Percentiles rank a stretch among this genome's conserved stretches.
phyloP scores from a whole-genome alignment of 2,797 vertebrate species.

The Cottoperca gobio region DNA sequence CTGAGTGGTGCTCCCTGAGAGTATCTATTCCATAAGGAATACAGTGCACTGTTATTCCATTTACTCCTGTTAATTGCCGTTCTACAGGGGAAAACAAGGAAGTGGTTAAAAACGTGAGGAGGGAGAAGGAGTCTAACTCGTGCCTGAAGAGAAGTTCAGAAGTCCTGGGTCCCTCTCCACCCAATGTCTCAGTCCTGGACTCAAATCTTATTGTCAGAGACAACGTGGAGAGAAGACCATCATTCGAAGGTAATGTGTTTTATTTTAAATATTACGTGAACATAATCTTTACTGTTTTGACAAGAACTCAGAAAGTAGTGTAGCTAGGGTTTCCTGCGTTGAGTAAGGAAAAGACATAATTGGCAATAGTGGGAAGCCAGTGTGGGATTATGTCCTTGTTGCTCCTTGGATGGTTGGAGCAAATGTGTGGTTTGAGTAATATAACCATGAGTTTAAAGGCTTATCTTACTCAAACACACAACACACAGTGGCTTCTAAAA shows the following conservation, averaged over 20 bases:
- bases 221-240: conserved; percentile 81
- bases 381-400: neutral
- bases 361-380: neutral
- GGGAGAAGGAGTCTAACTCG: conserved; percentile 83
- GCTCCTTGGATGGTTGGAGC: neutral
- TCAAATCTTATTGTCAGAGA: conserved; percentile 85
- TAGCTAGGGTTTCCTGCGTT: neutral
- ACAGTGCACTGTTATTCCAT: conserved; percentile 61
- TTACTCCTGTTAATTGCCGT: conserved; percentile 66
- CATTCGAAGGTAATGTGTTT: conserved; percentile 87
- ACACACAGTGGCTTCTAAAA: neutral
- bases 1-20: conserved; percentile 31
- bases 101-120: conserved; percentile 80
- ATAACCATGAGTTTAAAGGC: neutral
- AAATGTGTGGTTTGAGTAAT: neutral
- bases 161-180: conserved; percentile 83
- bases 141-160: conserved; percentile 88
- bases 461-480: neutral
- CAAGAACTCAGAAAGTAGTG: neutral
- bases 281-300: neutral
- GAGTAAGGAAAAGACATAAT: neutral
- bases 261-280: conserved; percentile 5
- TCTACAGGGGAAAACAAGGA: conserved; percentile 80
- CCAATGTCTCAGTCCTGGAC: conserved; percentile 80
- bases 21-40: conserved; percentile 33